These are phyloP conservation scores for Ommatoiulus sabulosus DNA, from an alignment of 2,888 invertebrate species.

Conservation along the genomic window DNA sequence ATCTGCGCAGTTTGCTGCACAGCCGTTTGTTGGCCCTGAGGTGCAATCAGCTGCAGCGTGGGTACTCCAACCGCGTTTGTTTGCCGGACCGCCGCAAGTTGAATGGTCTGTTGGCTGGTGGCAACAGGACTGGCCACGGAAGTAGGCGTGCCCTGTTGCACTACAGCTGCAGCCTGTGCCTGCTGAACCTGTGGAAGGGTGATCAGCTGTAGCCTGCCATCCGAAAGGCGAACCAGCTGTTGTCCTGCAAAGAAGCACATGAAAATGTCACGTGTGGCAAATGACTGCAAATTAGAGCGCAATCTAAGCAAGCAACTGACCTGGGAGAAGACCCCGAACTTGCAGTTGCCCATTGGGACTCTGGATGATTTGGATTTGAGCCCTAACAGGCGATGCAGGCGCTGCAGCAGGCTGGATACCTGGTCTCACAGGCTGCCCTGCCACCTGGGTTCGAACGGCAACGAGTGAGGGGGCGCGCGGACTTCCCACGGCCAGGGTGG, in stretches of 20 bases:
- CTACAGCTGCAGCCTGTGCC: slow-evolving; percentile 61
- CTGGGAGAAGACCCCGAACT: slow-evolving; percentile 89
- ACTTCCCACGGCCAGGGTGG: slow-evolving; percentile 71
- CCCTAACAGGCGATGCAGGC: slow-evolving; percentile 58
- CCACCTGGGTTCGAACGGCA: slow-evolving; percentile 56
- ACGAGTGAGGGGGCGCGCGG: slow-evolving; percentile 33
- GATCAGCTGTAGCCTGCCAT: slow-evolving; percentile 90
- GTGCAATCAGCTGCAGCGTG: slow-evolving; percentile 59
- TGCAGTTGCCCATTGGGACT: slow-evolving; percentile 91
- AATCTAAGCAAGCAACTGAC: slow-evolving; percentile 66
- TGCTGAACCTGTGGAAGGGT: slow-evolving; percentile 66
- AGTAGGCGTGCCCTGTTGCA: slow-evolving; percentile 62
- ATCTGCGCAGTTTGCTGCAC: slow-evolving; percentile 54
- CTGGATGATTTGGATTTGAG: slow-evolving; percentile 84
- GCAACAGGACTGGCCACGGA: slow-evolving; percentile 63
- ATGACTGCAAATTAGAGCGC: neutral
- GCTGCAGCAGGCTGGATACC: slow-evolving; percentile 59
- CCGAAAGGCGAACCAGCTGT: slow-evolving; percentile 91
- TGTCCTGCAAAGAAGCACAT: slow-evolving; percentile 71
- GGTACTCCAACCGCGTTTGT: slow-evolving; percentile 59
- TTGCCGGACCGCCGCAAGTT: slow-evolving; percentile 60
- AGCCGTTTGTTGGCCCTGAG: slow-evolving; percentile 54
- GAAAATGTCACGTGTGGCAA: neutral
- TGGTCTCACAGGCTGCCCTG: slow-evolving; percentile 60
- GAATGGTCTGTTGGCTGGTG: slow-evolving; percentile 60